Base-by-base conservation (phyloP, 2,888 invertebrate genomes). In the Tiliacea citrago region DNA sequence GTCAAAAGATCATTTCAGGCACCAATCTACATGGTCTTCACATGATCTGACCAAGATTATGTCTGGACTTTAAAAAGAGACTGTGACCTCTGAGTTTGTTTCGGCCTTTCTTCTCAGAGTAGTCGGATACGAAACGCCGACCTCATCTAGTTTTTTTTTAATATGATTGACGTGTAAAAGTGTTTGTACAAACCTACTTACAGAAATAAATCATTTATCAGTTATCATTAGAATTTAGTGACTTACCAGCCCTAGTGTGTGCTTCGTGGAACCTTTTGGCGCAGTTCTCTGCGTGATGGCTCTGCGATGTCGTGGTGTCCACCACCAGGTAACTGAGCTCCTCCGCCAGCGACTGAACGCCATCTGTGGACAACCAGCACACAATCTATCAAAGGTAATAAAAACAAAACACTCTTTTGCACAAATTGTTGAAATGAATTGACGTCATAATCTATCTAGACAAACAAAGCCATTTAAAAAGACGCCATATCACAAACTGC, bases 271-370 rank as follows among this genome's bases (percentile, higher is more conserved):
- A 86, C 35, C 89, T 88, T 72, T 89, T 85, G 7, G 94, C 94
- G 45, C 88, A 85, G 73, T 81, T 89, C 83, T 94, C 95, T 0
- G 94, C 94, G 35, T 90, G 89, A 62, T 90, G 93, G 68, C 91
- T 91, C 88, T 92, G 93, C 6, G 92, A 91, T 5, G 92, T 88
- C 18, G 88, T 86, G 58, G 87, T 86, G 80, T 82, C 87, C 62
- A 90, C 81, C 53, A 88, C 83, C 45, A 90, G 75, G 79, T 88
- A 90, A 24, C 75, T 88, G 67, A 90, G 82, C 58, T 92, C 91
- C 5, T 91, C 92, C 0, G 89, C 82, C 12, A 89, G 58, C 4
- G 89, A 80, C 42, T 85, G 85, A 65, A 85, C 73, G 18, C 84
- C 85, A 0, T 91, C 91, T 91, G 79, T 0, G 18, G 68, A 70